Evolutionary conservation across 2,888 invertebrate species (phyloP).

Genomic region (Orchesellides sinensis): DNA sequence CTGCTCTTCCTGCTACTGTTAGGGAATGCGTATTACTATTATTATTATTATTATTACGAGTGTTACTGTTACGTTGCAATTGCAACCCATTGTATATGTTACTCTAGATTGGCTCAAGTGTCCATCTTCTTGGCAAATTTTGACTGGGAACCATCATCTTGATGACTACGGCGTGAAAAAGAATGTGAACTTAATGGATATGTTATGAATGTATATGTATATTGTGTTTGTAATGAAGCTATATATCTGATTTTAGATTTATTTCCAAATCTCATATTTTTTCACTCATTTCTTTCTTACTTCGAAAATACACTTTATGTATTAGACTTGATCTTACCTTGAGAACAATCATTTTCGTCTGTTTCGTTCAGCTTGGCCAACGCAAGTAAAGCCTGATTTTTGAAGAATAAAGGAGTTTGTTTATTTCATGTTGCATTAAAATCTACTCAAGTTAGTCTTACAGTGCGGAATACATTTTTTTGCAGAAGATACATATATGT

Average conservation of each 20-base stretch:
- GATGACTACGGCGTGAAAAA: constrained; percentile 43
- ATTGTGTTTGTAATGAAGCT: constrained; percentile 14
- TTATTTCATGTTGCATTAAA: constrained; percentile 6
- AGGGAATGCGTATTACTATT: neutral
- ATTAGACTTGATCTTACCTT: neutral
- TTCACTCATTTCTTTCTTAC: constrained; percentile 55
- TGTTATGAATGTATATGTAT: constrained; percentile 16
- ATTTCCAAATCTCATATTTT: constrained; percentile 35
- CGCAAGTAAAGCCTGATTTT: neutral
- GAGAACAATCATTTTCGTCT: no score
- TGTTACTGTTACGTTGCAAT: constrained; percentile 9
- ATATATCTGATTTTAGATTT: constrained; percentile 26
- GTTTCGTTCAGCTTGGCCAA: neutral
- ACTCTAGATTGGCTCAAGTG: constrained; percentile 9
- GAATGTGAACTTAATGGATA: constrained; percentile 41
- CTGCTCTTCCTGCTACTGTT: neutral
- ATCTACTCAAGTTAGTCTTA: no score
- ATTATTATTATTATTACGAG: neutral
- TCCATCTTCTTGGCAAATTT: constrained; percentile 39
- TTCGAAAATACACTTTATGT: constrained; percentile 33
- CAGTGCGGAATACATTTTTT: neutral
- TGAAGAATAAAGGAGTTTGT: neutral
- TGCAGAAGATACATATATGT: neutral
- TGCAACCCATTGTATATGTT: neutral
- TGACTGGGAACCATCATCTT: constrained; percentile 9